These are phyloP conservation scores for Forbesichthys agassizii DNA, from an alignment of 2,113 vertebrate species.

Conservation along the genomic window DNA sequence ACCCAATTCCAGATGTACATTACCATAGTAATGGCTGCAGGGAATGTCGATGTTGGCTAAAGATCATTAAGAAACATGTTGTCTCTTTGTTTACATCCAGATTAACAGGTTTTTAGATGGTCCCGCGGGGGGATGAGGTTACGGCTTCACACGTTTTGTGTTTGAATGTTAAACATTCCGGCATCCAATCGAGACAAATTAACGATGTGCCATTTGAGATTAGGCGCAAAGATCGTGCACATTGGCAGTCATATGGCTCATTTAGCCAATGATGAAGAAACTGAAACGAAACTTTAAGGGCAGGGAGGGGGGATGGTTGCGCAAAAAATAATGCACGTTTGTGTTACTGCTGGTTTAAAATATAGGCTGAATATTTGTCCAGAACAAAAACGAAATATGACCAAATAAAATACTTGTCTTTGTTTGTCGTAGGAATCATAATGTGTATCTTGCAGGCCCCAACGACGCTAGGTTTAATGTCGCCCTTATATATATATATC, in stretches of 20 bases:
- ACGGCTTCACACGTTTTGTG: slow-evolving; percentile 44
- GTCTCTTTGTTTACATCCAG: slow-evolving; percentile 63
- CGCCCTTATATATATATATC: slow-evolving; percentile 12
- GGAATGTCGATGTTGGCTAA: slow-evolving; percentile 43
- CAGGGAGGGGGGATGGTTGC: not conserved
- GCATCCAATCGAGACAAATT: slow-evolving; percentile 49
- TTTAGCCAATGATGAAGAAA: not conserved
- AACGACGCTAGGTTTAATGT: slow-evolving; percentile 5
- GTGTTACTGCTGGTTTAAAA: not conserved
- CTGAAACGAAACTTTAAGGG: slow-evolving; percentile 15
- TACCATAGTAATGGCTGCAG: slow-evolving; percentile 56
- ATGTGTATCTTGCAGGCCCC: not conserved
- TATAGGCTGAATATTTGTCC: not conserved
- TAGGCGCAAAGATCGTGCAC: not conserved
- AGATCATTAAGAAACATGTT: slow-evolving; percentile 40
- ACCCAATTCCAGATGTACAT: slow-evolving; percentile 33
- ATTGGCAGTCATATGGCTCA: not conserved
- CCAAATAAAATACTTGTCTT: too few species aligned
- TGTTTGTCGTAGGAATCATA: not conserved
- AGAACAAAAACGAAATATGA: too few species aligned
- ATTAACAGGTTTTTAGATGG: slow-evolving; percentile 69
- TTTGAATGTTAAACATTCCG: slow-evolving; percentile 39
- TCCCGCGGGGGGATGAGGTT: slow-evolving; percentile 33
- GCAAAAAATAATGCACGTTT: not conserved
- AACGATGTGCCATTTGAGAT: slow-evolving; percentile 25